Base-by-base conservation (phyloP, 2,888 invertebrate genomes). In the Antitype chi region DNA sequence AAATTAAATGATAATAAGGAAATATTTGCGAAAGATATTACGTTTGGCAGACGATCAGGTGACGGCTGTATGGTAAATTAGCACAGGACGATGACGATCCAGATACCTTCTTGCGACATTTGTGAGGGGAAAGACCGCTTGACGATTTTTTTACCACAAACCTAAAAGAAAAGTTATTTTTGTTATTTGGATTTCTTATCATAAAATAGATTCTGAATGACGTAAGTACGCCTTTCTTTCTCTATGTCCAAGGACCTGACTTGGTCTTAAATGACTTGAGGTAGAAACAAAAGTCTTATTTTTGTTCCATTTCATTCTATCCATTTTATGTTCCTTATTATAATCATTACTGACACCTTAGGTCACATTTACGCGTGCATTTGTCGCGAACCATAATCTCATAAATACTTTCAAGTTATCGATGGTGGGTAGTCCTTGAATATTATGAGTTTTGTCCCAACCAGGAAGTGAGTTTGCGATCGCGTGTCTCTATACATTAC, bases 341-440 rank as follows among this genome's bases (percentile, higher is more conserved):
- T 70, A 49, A 55, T 66, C 15, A 23, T 62, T 23, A 47, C 23
- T 17, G 28, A 32, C 76, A 60, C 69, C 55, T 76, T 59, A 62
- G 47, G 71, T 63, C 74, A 79, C 66, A 74, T 82, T 76, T 64
- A 77, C 75, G 64, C 73, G 70, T 75, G 64, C 64, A 80, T 85
- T 85, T 70, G 70, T 49, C 32, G 81, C 77, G 81, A 82, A 67
- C 73, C 68, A 82, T 85, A 62, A 86, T 86, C 80, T 76, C 87
- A 87, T 91, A 89, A 90, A 87, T 89, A 87, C 84, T 82, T 85
- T 87, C 80, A 87, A 90, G 84, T 90, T 91, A 90, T 89, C 82
- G 88, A 89, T 86, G 89, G 88, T 89, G 88, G 81, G 85, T 89
- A 90, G 93, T 94, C 95, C 95, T 95, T 95, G 95, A 95, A 92